phyloP scores from a whole-genome alignment of 1,140 invertebrate genomes.

The Leptinotarsa texana region DNA sequence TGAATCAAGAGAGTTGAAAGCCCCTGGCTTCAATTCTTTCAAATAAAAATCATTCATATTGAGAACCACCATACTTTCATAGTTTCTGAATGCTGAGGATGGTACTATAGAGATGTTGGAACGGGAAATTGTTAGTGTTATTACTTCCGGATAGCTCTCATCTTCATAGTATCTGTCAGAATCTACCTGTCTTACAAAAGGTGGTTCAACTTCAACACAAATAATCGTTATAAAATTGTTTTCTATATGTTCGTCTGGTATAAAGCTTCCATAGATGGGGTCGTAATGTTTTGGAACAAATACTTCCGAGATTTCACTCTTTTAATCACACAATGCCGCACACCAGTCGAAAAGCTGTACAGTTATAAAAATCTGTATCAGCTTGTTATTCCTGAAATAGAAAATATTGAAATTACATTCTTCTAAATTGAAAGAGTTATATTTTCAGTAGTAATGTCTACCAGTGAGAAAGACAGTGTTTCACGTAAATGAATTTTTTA shows the following conservation, averaged over 20 bases:
- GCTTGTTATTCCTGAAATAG: not conserved
- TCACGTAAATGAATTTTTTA: no score
- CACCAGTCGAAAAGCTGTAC: not conserved
- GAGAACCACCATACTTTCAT: not conserved
- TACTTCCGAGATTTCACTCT: no score
- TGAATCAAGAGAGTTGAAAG: constrained; percentile 5
- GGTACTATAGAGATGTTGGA: not conserved
- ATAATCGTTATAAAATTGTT: no score
- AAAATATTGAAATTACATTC: not conserved
- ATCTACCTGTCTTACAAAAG: not conserved
- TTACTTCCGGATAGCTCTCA: not conserved
- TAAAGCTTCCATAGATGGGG: no score
- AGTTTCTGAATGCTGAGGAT: not conserved
- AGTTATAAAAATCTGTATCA: not conserved
- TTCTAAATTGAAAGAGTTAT: no score
- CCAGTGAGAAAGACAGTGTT: no score
- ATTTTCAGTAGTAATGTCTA: no score
- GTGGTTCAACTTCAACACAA: not conserved
- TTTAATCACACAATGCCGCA: not conserved
- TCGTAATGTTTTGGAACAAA: no score
- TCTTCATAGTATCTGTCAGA: not conserved
- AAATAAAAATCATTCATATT: not conserved
- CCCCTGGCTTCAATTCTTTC: not conserved
- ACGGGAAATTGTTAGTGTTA: not conserved
- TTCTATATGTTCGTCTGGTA: no score